Evolutionary conservation across 2,797 vertebrate genomes (phyloP), one percentile per base, ranked within the genome.

Genomic region (Gadopsis marmoratus): DNA sequence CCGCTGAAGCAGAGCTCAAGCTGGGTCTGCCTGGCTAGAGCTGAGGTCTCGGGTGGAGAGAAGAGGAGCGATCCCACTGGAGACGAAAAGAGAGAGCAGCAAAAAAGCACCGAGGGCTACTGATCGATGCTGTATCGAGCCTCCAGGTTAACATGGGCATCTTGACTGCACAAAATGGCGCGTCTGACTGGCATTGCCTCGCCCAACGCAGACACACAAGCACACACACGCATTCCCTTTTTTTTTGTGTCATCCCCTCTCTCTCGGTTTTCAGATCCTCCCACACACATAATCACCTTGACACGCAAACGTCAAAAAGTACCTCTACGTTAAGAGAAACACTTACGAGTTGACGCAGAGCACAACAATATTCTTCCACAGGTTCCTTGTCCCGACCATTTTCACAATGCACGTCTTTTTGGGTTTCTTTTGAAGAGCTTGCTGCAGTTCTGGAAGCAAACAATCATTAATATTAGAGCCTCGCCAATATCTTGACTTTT

Each of bases 331-430:
- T 6, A 11, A 50, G 6, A 2, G 3, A 21, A 35, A 80, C 45
- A 87, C 96, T 97, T 96, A 99, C 98, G 98, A 99, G 93, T 98
- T 99, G 84, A 99, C 96, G 79, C 98, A 99, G 79, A 99, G 92
- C n/a, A 99, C 98, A 3, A 99, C 96, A 0, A 99, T 98, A 87
- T 99, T 99, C 92, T 99, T 99, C 98, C 98, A 99, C 89, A 99
- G 94, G 94, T 97, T 99, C 74, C 97, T 96, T 0, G 98, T 99
- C 31, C 97, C 95, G 54, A 97, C 97, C 95, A 99, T 96, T 83
- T 97, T 99, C 71, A 98, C 95, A 4, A 99, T 98, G 92, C 97
- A 99, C 0, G 97, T 97, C 93, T 95, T 98, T 91, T 97, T 97
- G 3, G 97, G 95, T 70, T 96, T 97, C 88, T 95, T 96, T 26